These are phyloP conservation scores for Drosophila infuscata DNA, from an alignment of 2,888 invertebrate species.

Conservation along the genomic window DNA sequence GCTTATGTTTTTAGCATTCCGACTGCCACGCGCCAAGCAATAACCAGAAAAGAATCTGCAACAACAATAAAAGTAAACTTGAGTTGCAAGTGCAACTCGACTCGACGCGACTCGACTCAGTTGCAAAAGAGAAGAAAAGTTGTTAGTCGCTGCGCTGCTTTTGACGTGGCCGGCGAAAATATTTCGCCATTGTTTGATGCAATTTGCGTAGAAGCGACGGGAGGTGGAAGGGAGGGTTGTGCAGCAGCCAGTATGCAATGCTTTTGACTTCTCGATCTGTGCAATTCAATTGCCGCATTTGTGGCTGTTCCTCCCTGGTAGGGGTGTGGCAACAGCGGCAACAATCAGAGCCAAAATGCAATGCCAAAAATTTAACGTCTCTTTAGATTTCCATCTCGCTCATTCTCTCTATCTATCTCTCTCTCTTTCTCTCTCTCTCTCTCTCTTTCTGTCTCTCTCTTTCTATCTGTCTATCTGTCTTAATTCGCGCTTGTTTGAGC, in stretches of 20 bases:
- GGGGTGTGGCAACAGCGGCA: not conserved
- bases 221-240: slow-evolving; percentile 32
- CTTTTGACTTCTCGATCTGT: slow-evolving; percentile 65
- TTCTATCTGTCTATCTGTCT: not conserved
- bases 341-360: slow-evolving; percentile 34
- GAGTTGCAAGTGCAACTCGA: slow-evolving; percentile 56
- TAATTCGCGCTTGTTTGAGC: slow-evolving; percentile 27
- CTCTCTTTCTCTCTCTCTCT: not conserved
- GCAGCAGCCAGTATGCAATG: slow-evolving; percentile 67
- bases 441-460: not conserved
- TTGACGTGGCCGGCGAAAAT: slow-evolving; percentile 45
- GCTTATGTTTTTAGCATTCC: slow-evolving; percentile 56
- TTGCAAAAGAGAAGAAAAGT: slow-evolving; percentile 55
- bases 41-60: slow-evolving; percentile 13
- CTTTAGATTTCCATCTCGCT: not conserved
- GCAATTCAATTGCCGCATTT: slow-evolving; percentile 73
- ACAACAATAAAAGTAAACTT: slow-evolving; percentile 54
- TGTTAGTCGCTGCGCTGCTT: slow-evolving; percentile 47
- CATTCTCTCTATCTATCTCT: not conserved
- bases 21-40: slow-evolving; percentile 32
- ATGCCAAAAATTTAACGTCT: slow-evolving; percentile 47
- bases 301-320: slow-evolving; percentile 29
- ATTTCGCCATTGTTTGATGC: slow-evolving; percentile 59
- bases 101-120: slow-evolving; percentile 28
- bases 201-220: slow-evolving; percentile 13